Evolutionary conservation across 2,888 invertebrate species (phyloP).

Genomic region (Empis livida): DNA sequence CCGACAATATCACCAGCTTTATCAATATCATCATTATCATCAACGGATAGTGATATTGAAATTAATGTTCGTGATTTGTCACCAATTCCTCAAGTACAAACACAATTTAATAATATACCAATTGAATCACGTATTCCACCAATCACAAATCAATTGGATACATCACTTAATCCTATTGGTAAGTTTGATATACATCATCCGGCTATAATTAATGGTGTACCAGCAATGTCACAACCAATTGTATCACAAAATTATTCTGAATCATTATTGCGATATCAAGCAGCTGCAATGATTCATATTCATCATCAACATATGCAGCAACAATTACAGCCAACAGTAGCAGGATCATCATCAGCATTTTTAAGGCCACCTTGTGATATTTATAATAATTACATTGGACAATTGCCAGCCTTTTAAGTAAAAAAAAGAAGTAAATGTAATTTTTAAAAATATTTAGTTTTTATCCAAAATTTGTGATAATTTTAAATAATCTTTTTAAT

Average conservation of each 20-base stretch:
- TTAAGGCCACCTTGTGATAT: not conserved
- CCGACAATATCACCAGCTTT: conserved; percentile 5
- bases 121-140: too few relatives aligned
- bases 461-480: not conserved
- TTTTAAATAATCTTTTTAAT: too few relatives aligned
- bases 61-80: not conserved
- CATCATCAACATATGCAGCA: not conserved
- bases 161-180: too few relatives aligned
- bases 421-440: not conserved
- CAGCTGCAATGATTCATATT: not conserved
- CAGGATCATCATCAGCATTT: not conserved
- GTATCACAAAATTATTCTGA: not conserved
- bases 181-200: too few relatives aligned
- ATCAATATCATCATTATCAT: conserved; percentile 5
- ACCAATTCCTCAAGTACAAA: not conserved
- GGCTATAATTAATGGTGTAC: not conserved
- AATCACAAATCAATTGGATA: too few relatives aligned
- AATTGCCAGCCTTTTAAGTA: not conserved
- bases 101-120: not conserved
- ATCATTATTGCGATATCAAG: not conserved
- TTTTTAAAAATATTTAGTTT: not conserved
- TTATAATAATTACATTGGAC: not conserved
- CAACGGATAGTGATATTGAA: conserved; percentile 5
- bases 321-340: not conserved
- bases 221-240: not conserved